A percentile compares a stretch with the other conserved stretches of the same genome.
These are phyloP conservation scores for Emydocephalus ijimae DNA, from an alignment of 2,113 vertebrate species.

Conservation along the genomic window DNA sequence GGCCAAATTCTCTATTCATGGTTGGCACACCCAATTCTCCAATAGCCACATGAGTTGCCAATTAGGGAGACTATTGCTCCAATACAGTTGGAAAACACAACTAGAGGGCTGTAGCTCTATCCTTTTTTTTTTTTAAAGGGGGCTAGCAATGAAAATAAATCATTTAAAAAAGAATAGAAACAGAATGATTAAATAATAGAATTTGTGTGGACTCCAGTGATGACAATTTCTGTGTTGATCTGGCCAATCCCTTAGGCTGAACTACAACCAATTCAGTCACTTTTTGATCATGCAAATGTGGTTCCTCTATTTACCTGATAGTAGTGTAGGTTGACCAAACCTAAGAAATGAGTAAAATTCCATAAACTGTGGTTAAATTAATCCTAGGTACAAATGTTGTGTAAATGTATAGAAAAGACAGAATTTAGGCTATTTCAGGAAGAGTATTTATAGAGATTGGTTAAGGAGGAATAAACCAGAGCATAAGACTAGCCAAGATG, in stretches of 20 bases:
- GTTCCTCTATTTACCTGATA: neutral
- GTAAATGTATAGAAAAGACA: neutral
- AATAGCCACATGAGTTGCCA: neutral
- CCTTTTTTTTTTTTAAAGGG: neutral
- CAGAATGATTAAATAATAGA: neutral
- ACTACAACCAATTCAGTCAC: neutral
- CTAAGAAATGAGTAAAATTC: neutral
- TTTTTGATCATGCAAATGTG: neutral
- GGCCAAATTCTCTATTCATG: neutral
- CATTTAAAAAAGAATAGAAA: neutral
- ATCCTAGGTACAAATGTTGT: neutral
- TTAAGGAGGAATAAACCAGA: neutral
- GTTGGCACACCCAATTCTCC: neutral
- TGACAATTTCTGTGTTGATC: neutral
- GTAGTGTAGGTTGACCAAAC: neutral
- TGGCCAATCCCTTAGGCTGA: neutral
- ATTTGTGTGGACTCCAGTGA: neutral
- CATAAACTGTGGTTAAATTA: neutral
- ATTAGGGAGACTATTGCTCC: neutral
- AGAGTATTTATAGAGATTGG: neutral
- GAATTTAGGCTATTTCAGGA: neutral
- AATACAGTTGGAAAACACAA: neutral
- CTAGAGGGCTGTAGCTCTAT: neutral
- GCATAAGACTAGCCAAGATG: neutral
- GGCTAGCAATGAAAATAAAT: neutral